Base-by-base conservation (phyloP, 2,797 vertebrate species). In the Silurus lanzhouensis region DNA sequence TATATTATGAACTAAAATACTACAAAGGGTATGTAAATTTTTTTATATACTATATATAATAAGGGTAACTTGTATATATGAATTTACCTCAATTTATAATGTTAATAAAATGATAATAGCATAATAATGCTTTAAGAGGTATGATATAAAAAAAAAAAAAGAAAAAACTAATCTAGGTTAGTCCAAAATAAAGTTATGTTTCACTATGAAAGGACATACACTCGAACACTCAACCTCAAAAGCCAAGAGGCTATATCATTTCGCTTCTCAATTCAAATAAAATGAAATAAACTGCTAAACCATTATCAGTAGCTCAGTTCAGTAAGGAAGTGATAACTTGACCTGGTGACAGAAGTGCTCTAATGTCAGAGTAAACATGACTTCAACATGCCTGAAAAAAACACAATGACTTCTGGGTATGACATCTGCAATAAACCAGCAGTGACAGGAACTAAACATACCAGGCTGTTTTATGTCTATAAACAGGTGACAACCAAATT, bases 281-380 rank as follows among this genome's bases (percentile, higher is more conserved):
- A 60, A 78, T 14, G 20, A 79, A 79, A 46, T 2, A 44, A 44
- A 61, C 27, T 7, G 13, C 2, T 3, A 63, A 44, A 57, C 22
- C 27, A 22, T 10, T 14, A 76, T 7, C 14, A 61, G 57, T 61
- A 55, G 17, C 17, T 60, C 57, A 78, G 55, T 6, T 61, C 38
- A 19, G 22, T 61, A 8, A 44, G 19, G 31, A 60, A 60, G 19
- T 60, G 17, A 31, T 25, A n/a, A 22, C 58, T 10, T n/a, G 76
- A 78, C 57, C 27, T 61, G 57, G 57, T 61, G 57, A 44, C 76
- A 38, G 31, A 78, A 44, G 19, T 57, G 3, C 57, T 44, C 58
- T 78, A 78, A 78, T 22, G 57, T 78, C 76, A 20, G 31, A 38
- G 31, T 78, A 61, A 78, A 78, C 76, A 78, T n/a, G 27, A 44